Base-by-base conservation (phyloP, 2,113 vertebrate species). In the Salvelinus sp. region DNA sequence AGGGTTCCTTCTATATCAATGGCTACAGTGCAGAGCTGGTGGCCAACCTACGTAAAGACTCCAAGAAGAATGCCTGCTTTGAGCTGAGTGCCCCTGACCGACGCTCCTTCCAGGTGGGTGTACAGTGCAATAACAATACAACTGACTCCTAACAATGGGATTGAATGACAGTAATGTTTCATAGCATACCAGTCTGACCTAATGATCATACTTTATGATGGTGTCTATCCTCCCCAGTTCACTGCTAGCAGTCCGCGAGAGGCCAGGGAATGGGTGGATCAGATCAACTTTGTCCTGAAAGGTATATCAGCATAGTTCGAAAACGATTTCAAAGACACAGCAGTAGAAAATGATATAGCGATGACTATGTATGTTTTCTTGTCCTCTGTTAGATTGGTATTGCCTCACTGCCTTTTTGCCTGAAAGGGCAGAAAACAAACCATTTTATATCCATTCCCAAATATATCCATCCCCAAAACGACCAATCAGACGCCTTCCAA, bases 261-360 rank as follows among this genome's bases (percentile, higher is more conserved):
- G 79, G 97, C 98, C 80, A 92, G 89, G 83, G 96, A 97, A 23
- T 99, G 98, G 98, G 97, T 99, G 84, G 95, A 96, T 77, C 95
- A 98, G 85, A 97, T 99, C 88, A 95, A 88, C 77, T 98, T 99
- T 91, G 90, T 98, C 30, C 90, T 96, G 28, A 95, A 91, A 88
- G 98, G 98, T 99, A 87, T 93, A 93, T 85, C 27, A 18, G 33
- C 73, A 23, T 80, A 44, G 9, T 44, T 44, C 9, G 2, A 44
- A 44, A 44, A 2, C 38, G 9, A 44, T 44, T 44, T 44, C 38
- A 44, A 44, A 83, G 74, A 73, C 60, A 44, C 25, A 75, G 57
- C 70, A 64, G 76, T 70, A 70, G 47, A 79, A 44, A 82, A 86
- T 71, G 68, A 71, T 79, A 58, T 83, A 86, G 77, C 50, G 60